Conservation (phyloP, 2,113 vertebrate genomes). For the Heloderma charlesbogerti region DNA sequence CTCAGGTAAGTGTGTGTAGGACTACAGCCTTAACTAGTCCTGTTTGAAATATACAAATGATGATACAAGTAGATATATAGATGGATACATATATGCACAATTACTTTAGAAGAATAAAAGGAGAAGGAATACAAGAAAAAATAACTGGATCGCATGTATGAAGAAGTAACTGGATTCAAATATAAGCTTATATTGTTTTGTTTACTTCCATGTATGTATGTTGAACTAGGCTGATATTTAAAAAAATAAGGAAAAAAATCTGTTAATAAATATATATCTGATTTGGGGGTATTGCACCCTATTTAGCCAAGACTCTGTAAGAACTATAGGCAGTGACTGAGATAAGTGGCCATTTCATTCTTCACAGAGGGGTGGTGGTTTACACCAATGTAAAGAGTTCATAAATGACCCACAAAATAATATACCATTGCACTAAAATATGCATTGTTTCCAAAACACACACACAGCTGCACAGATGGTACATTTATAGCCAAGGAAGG, state of each 20-base stretch:
- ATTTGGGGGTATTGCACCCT: not conserved
- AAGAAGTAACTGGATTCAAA: not conserved
- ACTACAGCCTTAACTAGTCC: not conserved
- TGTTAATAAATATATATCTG: not conserved
- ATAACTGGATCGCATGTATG: not conserved
- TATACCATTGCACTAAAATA: conserved; percentile 60
- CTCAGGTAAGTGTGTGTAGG: too few relatives aligned
- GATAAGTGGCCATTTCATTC: not conserved
- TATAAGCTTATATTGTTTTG: not conserved
- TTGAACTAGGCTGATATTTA: not conserved
- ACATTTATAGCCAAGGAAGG: conserved; percentile 51
- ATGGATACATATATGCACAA: too few relatives aligned
- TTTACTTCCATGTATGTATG: not conserved
- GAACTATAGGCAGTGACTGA: not conserved
- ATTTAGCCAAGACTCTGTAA: not conserved
- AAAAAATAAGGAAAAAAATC: not conserved
- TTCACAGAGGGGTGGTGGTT: not conserved
- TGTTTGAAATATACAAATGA: not conserved
- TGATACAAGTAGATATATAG: not conserved
- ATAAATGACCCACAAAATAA: not conserved
- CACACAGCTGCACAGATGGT: conserved; percentile 34
- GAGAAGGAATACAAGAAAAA: not conserved
- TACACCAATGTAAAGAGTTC: too few relatives aligned
- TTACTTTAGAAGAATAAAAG: not conserved
- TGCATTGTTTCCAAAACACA: not conserved